Percentiles rank a stretch among this genome's conserved stretches.
These are phyloP conservation scores for Drosophila neocordata DNA, from an alignment of 1,140 invertebrate genomes.

Conservation along the genomic window DNA sequence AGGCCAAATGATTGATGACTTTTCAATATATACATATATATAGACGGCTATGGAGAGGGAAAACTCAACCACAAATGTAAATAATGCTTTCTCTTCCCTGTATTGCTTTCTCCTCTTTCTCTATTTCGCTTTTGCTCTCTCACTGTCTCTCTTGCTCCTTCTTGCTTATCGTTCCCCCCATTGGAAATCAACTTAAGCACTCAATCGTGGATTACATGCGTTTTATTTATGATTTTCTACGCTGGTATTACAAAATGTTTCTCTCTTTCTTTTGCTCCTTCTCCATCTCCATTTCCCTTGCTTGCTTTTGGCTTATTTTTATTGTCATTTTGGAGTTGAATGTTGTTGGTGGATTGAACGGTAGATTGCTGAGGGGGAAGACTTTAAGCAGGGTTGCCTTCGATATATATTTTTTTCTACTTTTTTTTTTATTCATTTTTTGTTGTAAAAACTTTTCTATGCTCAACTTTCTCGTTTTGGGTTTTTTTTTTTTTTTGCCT, in stretches of 20 bases:
- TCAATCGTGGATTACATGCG: constrained; percentile 79
- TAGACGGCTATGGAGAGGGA: constrained; percentile 21
- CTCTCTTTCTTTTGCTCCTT: constrained; percentile 27
- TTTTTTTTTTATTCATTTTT: constrained; percentile 28
- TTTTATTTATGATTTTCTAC: constrained; percentile 78
- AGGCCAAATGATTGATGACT: constrained; percentile 71
- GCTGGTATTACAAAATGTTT: constrained; percentile 72
- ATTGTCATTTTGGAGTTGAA: constrained; percentile 54
- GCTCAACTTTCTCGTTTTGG: constrained; percentile 50
- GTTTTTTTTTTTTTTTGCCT: constrained; percentile 16
- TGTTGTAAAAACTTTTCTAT: constrained; percentile 61
- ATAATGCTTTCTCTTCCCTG: constrained; percentile 43
- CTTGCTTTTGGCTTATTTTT: constrained; percentile 53
- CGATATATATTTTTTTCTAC: constrained; percentile 29
- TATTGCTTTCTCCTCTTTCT: too few species aligned
- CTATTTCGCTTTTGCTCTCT: constrained; percentile 17
- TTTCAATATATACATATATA: constrained; percentile 59
- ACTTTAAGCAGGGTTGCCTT: constrained; percentile 42
- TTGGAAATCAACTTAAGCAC: constrained; percentile 70
- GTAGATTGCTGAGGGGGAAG: background rate
- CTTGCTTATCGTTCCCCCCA: constrained; percentile 23
- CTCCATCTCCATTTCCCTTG: background rate
- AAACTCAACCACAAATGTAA: constrained; percentile 66
- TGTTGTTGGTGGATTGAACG: constrained; percentile 16
- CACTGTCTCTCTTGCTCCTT: background rate